phyloP scores from a whole-genome alignment of 2,888 invertebrate species.

The Coelopa pilipes region DNA sequence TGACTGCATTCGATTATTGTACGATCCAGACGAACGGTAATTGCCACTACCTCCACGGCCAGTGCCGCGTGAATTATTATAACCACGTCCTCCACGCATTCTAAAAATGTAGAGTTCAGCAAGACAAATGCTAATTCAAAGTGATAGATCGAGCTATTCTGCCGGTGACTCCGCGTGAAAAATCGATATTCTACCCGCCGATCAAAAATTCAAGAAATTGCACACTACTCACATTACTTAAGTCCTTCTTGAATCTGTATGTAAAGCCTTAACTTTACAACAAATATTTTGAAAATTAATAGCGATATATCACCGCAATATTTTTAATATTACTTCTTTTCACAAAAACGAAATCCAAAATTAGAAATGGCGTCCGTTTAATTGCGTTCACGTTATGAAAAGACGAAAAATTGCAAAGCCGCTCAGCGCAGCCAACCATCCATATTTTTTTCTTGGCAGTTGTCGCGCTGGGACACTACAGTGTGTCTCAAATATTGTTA shows the following conservation, averaged over 20 bases:
- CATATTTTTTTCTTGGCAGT: background rate
- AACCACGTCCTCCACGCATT: conserved; percentile 42
- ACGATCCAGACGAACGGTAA: conserved; percentile 56
- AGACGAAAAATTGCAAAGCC: too few species aligned
- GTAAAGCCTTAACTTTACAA: background rate
- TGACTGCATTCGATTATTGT: conserved; percentile 58
- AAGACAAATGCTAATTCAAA: background rate
- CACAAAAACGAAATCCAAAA: background rate
- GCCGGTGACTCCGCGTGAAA: conserved; percentile 1
- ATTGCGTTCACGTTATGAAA: too few species aligned
- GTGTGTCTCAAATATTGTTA: too few species aligned
- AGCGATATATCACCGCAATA: background rate
- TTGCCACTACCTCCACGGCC: conserved; percentile 35
- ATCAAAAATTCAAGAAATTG: background rate
- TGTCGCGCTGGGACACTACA: background rate
- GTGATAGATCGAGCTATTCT: background rate
- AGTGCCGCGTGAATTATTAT: conserved; percentile 37
- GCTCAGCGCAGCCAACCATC: background rate
- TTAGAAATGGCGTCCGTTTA: conserved; percentile 28
- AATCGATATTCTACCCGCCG: conserved; percentile 22
- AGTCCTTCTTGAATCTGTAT: background rate
- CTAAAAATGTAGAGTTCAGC: background rate
- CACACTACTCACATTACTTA: conserved; percentile 7
- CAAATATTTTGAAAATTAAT: background rate
- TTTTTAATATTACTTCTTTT: background rate